Base-by-base conservation (phyloP, 2,888 invertebrate genomes). In the Stenchaetothrips biformis region DNA sequence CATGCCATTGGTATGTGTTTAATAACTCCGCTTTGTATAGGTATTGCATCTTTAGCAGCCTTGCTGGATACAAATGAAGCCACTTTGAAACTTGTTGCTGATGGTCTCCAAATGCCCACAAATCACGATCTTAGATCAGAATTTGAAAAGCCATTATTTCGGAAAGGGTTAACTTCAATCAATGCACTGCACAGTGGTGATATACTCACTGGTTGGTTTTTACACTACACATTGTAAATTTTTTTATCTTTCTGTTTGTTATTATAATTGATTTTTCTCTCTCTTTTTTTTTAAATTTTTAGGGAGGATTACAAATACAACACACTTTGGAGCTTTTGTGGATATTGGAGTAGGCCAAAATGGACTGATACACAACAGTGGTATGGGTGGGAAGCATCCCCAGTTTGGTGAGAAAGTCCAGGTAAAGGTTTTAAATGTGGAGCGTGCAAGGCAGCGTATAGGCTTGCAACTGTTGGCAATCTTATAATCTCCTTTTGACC, bases 311-410 rank as follows among this genome's bases (percentile, higher is more conserved):
- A 90, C 90, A 21, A 97, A 97, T 86, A 92, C 94, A 0, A 95
- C 95, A 0, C 93, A 94, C 82, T 98, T 98, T 86, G 98, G 98
- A 0, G 93, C 94, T 80, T 98, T 98, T 87, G 94, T 97, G 0
- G 97, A 98, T 85, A 90, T 94, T 83, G 95, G 95, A 0, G 92
- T 95, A 0, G 92, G 92, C 37, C 89, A 87, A 79, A 89, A 92
- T 85, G 95, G 93, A 0, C 88, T 95, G 13, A 91, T 95, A 82
- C 95, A 93, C 83, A 87, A 86, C 0, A 92, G 89, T 83, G 89
- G 91, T 79, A 87, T 92, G 85, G 88, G 88, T 9, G 89, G 89
- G 9, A 85, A 87, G 49, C 88, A 87, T 0, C 88, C 93, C 0
- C 90, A 89, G 83, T 87, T 94, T 21, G 94, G 94, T 0, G 92